Evolutionary conservation across 2,888 invertebrate genomes (phyloP).

Genomic region (Acanthopleura granulata): DNA sequence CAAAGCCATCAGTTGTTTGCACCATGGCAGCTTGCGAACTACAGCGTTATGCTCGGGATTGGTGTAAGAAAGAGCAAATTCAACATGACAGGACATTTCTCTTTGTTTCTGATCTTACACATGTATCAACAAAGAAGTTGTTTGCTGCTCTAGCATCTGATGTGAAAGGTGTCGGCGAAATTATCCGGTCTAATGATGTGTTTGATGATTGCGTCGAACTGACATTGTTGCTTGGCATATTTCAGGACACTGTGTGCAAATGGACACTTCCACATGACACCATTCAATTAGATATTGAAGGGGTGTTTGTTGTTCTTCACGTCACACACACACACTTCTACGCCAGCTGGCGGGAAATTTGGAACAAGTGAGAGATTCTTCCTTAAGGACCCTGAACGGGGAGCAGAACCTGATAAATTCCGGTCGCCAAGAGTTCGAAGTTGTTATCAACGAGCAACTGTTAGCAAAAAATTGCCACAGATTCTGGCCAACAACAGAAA

Average conservation of each 20-base stretch:
- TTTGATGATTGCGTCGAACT: neutral
- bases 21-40: neutral
- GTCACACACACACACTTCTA: neutral
- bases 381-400: too few species aligned
- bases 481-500: conserved; percentile 12
- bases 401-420: too few species aligned
- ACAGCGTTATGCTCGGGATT: conserved; percentile 1
- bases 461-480: neutral
- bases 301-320: neutral
- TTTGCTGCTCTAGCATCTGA: neutral
- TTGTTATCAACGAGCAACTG: neutral
- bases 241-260: neutral
- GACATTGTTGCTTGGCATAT: neutral
- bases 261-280: conserved; percentile 2
- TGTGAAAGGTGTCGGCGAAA: neutral
- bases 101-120: neutral
- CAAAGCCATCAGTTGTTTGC: neutral
- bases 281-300: neutral
- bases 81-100: neutral
- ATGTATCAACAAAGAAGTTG: neutral
- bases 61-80: conserved; percentile 9
- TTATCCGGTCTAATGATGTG: neutral
- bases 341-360: neutral
- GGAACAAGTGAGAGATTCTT: neutral
- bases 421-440: too few species aligned